Evolutionary conservation across 2,888 invertebrate species (phyloP), one percentile per base, ranked within the genome.

Genomic region (Lutraria lutraria): DNA sequence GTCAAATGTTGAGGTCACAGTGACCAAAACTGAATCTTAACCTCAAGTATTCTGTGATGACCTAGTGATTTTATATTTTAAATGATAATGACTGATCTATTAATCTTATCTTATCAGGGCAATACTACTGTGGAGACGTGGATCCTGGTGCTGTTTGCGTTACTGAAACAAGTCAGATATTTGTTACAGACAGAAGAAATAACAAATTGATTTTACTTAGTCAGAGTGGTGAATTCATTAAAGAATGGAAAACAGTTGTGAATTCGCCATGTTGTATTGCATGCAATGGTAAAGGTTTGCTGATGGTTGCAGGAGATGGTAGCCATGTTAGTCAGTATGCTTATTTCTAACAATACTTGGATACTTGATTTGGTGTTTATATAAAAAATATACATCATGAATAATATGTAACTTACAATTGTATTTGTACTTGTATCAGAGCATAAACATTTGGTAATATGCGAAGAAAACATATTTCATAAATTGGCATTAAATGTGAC

Each of bases 131-230:
- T 10, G 19, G 19, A 13, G 84, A 63, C 15, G 91, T 90, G 88
- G 81, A 85, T 31, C 92, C 93, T 12, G 85, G 91, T 4, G 87
- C 88, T 53, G 91, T 90, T 12, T 92, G 91, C 56, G 91, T 92
- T n/a, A 91, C 93, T 31, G 89, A 91, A 56, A 76, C 86, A 29
- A 90, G 89, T 54, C 87, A 89, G 43, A 88, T 93, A 52, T 92
- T 93, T 89, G 92, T 93, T 56, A 86, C 92, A 13, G 93, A 93
- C 85, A 85, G 76, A 52, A 60, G 83, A 31, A 85, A 88, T 0
- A 92, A 92, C 76, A 87, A 90, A 16, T 84, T 93, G 8, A 81
- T 93, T 13, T 84, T 90, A n/a, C 89, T 93, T 0, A 88, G 83
- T 72, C 80, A 81, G 4, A 82, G 80, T 19, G 93, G 90, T 31